phyloP scores from a whole-genome alignment of 2,888 invertebrate genomes.

The Scelioninae gen. 2 region DNA sequence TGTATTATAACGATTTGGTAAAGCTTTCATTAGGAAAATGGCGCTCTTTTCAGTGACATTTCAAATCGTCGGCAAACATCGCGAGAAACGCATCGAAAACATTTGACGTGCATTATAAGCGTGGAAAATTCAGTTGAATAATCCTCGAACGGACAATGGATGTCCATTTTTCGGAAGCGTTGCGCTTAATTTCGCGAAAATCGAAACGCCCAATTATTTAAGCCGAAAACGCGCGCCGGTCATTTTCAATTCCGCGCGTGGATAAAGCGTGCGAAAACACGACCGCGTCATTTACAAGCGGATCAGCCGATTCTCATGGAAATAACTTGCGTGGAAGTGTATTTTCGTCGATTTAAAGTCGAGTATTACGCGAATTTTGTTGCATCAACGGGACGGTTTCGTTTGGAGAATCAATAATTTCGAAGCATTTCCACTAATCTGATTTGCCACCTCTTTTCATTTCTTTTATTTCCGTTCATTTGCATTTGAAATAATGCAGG shows the following conservation, averaged over 20 bases:
- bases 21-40: too few species aligned
- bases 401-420: background rate
- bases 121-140: slow-evolving; percentile 38
- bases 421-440: too few species aligned
- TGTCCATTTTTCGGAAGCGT: slow-evolving; percentile 23
- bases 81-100: slow-evolving; percentile 14
- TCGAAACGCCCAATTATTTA: slow-evolving; percentile 33
- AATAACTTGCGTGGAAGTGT: background rate
- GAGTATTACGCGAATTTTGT: background rate
- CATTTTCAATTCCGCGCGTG: slow-evolving; percentile 21
- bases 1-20: too few species aligned
- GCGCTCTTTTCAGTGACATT: too few species aligned
- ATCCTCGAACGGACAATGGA: slow-evolving; percentile 31
- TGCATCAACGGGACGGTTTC: background rate
- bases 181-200: slow-evolving; percentile 20
- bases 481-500: too few species aligned
- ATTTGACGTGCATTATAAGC: slow-evolving; percentile 23
- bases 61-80: slow-evolving; percentile 37
- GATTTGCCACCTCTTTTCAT: too few species aligned
- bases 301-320: background rate
- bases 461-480: too few species aligned
- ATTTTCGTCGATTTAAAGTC: background rate
- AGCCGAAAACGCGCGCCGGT: slow-evolving; percentile 5
- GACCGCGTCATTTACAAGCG: slow-evolving; percentile 22
- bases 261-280: slow-evolving; percentile 21